phyloP scores from a whole-genome alignment of 2,113 vertebrate genomes.

The Brachyhypopomus occidentalis region DNA sequence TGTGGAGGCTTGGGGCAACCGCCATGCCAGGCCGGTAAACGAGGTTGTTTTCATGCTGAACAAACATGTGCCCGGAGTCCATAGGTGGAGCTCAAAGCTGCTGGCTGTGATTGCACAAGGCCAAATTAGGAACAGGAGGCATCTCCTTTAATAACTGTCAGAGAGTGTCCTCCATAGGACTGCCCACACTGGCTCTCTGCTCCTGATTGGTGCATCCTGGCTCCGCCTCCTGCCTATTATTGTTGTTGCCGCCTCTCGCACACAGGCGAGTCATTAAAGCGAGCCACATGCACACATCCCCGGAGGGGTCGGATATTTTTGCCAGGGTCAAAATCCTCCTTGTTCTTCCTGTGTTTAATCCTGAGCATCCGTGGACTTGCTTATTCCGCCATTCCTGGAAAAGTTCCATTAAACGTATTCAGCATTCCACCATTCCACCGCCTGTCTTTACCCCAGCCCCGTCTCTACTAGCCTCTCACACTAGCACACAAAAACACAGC shows the following conservation, averaged over 20 bases:
- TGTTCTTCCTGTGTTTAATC: too few species aligned
- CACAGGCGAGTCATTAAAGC: not conserved
- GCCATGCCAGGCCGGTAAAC: not conserved
- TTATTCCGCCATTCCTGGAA: not conserved
- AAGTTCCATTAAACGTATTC: slow-evolving; percentile 34
- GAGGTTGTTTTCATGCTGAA: slow-evolving; percentile 18
- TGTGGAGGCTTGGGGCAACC: slow-evolving; percentile 1
- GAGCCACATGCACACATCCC: too few species aligned
- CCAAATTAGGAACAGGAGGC: not conserved
- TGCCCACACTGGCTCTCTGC: not conserved
- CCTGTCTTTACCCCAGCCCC: slow-evolving; percentile 21
- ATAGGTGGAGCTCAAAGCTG: not conserved
- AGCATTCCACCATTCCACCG: slow-evolving; percentile 23
- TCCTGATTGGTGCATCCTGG: not conserved
- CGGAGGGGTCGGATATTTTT: too few species aligned
- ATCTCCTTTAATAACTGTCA: slow-evolving; percentile 8
- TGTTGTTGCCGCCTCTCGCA: too few species aligned
- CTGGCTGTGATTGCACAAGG: not conserved
- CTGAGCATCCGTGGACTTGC: not conserved
- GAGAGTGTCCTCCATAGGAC: not conserved
- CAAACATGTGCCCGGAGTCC: not conserved
- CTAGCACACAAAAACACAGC: slow-evolving; percentile 15
- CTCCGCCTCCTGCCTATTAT: not conserved
- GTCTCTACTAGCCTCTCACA: slow-evolving; percentile 28
- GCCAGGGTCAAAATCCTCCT: too few species aligned